Evolutionary conservation across 2,888 invertebrate genomes (phyloP), one percentile per base, ranked within the genome.

Genomic region (Lomographa bimaculata): DNA sequence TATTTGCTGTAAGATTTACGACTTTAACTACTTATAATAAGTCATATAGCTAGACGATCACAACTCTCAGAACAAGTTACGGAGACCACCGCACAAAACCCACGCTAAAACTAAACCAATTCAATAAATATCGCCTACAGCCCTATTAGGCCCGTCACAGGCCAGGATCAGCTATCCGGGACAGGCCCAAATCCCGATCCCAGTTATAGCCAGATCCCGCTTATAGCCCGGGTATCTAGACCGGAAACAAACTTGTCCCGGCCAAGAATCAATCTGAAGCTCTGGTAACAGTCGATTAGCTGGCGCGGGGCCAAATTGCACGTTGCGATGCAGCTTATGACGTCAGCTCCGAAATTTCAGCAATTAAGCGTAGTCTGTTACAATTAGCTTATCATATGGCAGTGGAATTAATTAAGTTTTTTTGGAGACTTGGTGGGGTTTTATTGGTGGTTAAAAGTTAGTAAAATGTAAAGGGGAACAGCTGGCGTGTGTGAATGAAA

Each of bases 171-270:
- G 19, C 10, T 23, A 30, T 41, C 33, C 43, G 18, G 38, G 27
- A 49, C 26, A 37, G 45, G 27, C 40, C 50, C 39, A 47, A 46
- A 46, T 60, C 57, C 54, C 45, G 14, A 4, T 14, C 14, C 4
- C 14, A 4, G 14, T 14, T 14, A 40, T 40, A 33, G 7, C 21
- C 27, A 20, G 21, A 25, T 28, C 33, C 24, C 21, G 18, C 21
- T 7, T 28, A 24, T 24, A 32, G 8, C 27, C 24, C 23, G 20
- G 47, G 40, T 48, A 54, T 54, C 54, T 54, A 50, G 46, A 52
- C 57, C 48, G 57, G 53, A 62, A 62, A 57, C 48, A 51, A 57
- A 65, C 54, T 57, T 54, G 60, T 57, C 61, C 41, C 42, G 38
- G 41, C 51, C 48, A 55, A 49, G 59, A 46, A 54, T 57, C 44